Conservation (phyloP, 2,888 invertebrate genomes). For the Philereme vetulata region DNA sequence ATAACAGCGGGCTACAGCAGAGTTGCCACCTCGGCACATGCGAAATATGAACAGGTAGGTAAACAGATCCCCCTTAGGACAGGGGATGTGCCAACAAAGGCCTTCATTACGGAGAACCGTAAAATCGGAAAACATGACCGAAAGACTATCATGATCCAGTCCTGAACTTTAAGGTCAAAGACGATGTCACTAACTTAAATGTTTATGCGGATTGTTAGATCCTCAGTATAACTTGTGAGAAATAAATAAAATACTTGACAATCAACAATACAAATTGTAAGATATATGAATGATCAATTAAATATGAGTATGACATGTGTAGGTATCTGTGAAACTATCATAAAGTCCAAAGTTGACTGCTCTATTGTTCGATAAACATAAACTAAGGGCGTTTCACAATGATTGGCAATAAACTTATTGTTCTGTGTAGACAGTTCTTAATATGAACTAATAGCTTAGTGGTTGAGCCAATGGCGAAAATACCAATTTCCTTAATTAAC, state of each 20-base stretch:
- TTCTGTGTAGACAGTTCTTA: constrained; percentile 69
- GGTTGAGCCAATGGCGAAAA: constrained; percentile 79
- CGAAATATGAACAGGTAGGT: constrained; percentile 65
- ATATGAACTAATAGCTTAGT: constrained; percentile 82
- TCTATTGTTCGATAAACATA: constrained; percentile 22
- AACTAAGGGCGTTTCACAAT: constrained; percentile 48
- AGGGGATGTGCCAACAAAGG: constrained; percentile 56
- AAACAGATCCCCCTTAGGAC: constrained; percentile 66
- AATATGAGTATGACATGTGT: neutral
- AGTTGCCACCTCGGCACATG: constrained; percentile 54
- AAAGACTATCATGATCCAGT: constrained; percentile 41
- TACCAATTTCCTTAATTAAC: constrained; percentile 84
- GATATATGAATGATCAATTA: neutral
- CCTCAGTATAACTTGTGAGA: too few species aligned
- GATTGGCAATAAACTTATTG: constrained; percentile 57
- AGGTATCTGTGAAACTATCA: neutral
- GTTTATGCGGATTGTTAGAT: neutral
- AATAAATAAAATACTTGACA: neutral
- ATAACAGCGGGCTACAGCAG: constrained; percentile 55
- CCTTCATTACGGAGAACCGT: constrained; percentile 70
- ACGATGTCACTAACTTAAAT: constrained; percentile 10
- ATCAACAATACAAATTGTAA: neutral
- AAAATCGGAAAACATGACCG: constrained; percentile 64
- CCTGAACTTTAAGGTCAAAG: constrained; percentile 25
- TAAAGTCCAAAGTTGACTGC: constrained; percentile 7